phyloP scores from a whole-genome alignment of 2,113 vertebrate genomes.

The Lasiurus borealis region DNA sequence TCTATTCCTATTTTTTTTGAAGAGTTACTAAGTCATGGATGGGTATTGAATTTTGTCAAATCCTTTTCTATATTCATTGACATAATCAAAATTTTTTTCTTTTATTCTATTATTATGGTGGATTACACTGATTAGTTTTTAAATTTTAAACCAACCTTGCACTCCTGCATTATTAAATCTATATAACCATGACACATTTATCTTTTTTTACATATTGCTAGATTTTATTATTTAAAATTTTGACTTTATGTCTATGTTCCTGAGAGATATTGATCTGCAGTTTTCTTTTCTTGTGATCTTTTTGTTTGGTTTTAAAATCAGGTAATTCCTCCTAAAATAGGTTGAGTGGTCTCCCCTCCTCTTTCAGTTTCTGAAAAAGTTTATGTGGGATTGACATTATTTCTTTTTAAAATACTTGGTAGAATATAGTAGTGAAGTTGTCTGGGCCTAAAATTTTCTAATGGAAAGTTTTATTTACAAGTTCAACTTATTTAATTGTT shows the following conservation, averaged over 20 bases:
- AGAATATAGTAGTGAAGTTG: background rate
- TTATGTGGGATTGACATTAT: background rate
- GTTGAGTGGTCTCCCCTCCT: background rate
- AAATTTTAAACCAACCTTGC: too few species aligned
- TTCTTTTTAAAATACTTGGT: background rate
- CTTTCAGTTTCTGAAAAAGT: background rate
- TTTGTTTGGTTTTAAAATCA: background rate
- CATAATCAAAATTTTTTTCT: background rate
- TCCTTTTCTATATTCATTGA: background rate
- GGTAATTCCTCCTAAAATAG: background rate
- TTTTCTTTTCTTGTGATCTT: background rate
- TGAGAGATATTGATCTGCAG: background rate
- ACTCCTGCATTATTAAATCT: background rate
- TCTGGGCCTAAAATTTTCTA: slow-evolving; percentile 10
- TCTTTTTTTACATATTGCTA: background rate
- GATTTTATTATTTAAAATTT: slow-evolving; percentile 16
- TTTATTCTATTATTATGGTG: background rate
- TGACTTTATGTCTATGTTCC: background rate
- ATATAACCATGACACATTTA: background rate
- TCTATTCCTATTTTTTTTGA: background rate
- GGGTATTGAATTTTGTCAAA: background rate
- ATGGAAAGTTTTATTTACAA: background rate
- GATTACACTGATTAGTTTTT: background rate
- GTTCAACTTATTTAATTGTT: background rate
- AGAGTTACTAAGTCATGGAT: background rate